Evolutionary conservation across 92 coral and sea anemone species (phyloP), one percentile per base, ranked within the genome.

Genomic region (Anthopleura xanthogrammica): DNA sequence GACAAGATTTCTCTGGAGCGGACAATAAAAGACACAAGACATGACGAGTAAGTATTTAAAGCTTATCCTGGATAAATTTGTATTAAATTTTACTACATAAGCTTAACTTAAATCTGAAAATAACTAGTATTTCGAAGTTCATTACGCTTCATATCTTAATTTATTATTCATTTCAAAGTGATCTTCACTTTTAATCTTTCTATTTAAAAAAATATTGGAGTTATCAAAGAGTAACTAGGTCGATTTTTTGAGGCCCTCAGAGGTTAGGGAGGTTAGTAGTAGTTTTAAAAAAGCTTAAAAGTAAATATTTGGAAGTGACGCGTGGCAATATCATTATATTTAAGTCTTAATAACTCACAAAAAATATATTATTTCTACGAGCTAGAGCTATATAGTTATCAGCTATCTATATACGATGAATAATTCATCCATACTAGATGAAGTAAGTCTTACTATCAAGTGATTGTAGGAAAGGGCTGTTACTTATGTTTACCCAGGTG

Each of bases 1-100:
- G 99, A 97, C 83, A 88, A 92, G 80, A 94, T 97, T 29, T 94
- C 99, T 10, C 83, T 94, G 80, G 90, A 92, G 48, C 89, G 99
- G 40, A 78, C 95, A 16, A 20, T 97, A 41, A 89, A 83, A 23
- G 99, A 97, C 54, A 97, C 99, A 22, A 85, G 99, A 80, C 96
- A 93, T 77, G 65, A 83, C 9, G 92, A 87, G 99, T 97, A 83
- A 94, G 99, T 94, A 78, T 12, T 17, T 24, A 2, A 62, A 41
- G 41, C 74, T 55, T 39, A 23, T 29, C 36, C 36, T 29, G 36
- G 36, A 29, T 29, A 29, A 0, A 29, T 29, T 29, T 29, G 36
- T 29, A 29, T 29, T 29, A 29, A 29, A 29, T 29, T 29, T 29
- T 29, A 29, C 36, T 29, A 29, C 54, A 6, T 50, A 5, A 5